phyloP scores from a whole-genome alignment of 1,140 invertebrate species.

The Heliconius hermathena region DNA sequence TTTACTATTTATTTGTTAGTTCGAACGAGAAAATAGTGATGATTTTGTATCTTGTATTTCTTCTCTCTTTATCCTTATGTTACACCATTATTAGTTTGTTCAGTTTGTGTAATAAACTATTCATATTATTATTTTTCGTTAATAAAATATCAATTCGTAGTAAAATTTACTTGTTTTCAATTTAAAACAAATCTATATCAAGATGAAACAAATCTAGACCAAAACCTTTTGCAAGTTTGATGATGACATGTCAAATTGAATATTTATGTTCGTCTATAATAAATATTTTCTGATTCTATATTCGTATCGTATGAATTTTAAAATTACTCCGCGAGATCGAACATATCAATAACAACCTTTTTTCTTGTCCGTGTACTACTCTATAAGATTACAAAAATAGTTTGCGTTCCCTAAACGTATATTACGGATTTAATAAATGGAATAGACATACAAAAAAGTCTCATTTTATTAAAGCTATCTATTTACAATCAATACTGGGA shows the following conservation, averaged over 20 bases:
- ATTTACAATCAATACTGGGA: too few relatives aligned
- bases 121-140: background rate
- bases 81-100: constrained; percentile 2
- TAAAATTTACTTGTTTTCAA: too few relatives aligned
- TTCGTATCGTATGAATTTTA: background rate
- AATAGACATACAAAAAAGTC: constrained; percentile 2
- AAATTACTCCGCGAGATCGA: background rate
- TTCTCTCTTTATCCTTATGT: background rate
- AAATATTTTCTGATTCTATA: background rate
- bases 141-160: too few relatives aligned
- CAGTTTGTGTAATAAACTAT: background rate
- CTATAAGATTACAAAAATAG: background rate
- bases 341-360: background rate
- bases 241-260: too few relatives aligned
- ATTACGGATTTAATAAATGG: background rate
- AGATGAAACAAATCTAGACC: too few relatives aligned
- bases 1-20: constrained; percentile 20
- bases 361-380: background rate
- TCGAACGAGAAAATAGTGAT: too few relatives aligned
- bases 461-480: background rate
- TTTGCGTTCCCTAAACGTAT: background rate
- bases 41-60: too few relatives aligned
- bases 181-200: too few relatives aligned
- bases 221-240: too few relatives aligned
- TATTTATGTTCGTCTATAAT: too few relatives aligned